Evolutionary conservation across 2,113 vertebrate genomes (phyloP).

Genomic region (Geothlypis trichas): DNA sequence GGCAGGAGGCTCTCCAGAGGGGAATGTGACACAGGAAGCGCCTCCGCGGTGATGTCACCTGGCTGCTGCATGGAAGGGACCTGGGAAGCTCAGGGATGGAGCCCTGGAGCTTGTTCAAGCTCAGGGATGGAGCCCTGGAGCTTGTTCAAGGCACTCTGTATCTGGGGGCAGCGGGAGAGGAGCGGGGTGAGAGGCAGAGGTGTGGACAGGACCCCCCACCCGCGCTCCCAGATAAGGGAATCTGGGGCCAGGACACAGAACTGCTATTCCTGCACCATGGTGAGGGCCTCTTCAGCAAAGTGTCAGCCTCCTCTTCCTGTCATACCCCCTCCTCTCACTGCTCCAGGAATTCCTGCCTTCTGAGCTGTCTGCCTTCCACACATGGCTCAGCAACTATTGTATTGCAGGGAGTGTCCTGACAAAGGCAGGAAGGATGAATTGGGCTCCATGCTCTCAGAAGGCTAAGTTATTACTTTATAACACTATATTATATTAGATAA

Average conservation of each 20-base stretch:
- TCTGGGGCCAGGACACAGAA: background rate
- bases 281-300: background rate
- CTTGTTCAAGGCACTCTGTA: conserved; percentile 37
- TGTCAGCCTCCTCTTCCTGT: conserved; percentile 9
- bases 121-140: background rate
- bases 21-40: conserved; percentile 76
- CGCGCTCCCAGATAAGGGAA: background rate
- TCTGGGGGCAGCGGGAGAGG: background rate
- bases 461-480: no score
- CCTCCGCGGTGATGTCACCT: conserved; percentile 63
- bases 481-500: no score
- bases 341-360: conserved; percentile 16
- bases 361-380: background rate
- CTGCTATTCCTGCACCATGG: background rate
- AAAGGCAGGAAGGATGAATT: no score
- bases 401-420: no score
- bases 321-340: background rate
- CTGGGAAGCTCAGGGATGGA: background rate
- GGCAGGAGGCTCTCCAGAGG: conserved; percentile 64
- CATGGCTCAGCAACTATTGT: background rate
- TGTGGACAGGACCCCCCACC: background rate
- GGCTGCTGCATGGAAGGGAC: background rate
- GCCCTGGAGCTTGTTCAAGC: background rate
- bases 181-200: background rate
- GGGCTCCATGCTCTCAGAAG: no score